These are phyloP conservation scores for Theretra japonica DNA, from an alignment of 2,888 invertebrate species.

Conservation along the genomic window DNA sequence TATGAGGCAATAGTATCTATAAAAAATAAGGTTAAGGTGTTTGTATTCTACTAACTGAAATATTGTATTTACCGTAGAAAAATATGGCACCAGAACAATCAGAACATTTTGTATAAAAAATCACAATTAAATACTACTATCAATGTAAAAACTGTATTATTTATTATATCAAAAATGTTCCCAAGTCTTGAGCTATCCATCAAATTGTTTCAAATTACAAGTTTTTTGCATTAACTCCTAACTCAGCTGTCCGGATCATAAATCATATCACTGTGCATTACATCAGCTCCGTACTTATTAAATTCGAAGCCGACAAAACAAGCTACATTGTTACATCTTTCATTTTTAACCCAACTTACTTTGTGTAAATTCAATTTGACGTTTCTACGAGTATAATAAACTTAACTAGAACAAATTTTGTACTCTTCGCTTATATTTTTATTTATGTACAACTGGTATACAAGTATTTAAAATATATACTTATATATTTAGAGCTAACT, in stretches of 20 bases:
- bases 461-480: no score
- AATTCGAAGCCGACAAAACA: neutral
- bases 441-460: no score
- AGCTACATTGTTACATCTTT: neutral
- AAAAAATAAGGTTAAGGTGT: no score
- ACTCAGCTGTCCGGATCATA: neutral
- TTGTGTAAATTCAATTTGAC: constrained; percentile 7
- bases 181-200: neutral
- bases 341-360: neutral
- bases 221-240: neutral
- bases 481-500: no score
- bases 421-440: neutral
- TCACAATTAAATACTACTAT: no score
- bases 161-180: neutral
- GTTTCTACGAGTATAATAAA: neutral
- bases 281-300: constrained; percentile 15
- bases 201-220: neutral
- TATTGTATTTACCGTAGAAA: no score
- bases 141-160: neutral
- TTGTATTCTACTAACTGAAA: no score
- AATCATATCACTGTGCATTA: constrained; percentile 12
- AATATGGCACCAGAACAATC: no score
- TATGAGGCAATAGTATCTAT: no score
- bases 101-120: no score
- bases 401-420: neutral